Percentiles rank a stretch among this genome's conserved stretches.
These are phyloP conservation scores for Chymomyza amoena DNA, from an alignment of 2,888 invertebrate species.

Conservation along the genomic window DNA sequence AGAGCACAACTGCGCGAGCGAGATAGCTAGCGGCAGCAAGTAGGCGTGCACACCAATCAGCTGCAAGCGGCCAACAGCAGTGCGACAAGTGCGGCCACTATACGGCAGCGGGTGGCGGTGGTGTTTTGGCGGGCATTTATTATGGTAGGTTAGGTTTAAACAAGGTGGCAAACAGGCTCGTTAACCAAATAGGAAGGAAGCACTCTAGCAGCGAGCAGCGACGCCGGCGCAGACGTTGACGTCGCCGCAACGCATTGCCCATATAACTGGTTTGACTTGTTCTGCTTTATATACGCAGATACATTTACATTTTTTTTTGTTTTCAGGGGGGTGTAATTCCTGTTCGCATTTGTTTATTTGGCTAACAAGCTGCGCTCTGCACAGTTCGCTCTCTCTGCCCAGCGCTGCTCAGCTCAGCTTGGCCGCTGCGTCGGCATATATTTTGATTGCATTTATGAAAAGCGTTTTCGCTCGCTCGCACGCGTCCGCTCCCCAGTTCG, in stretches of 20 bases:
- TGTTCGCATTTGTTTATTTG: slow-evolving; percentile 29
- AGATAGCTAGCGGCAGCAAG: slow-evolving; percentile 15
- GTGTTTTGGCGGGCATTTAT: slow-evolving; percentile 44
- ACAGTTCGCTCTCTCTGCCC: slow-evolving; percentile 19
- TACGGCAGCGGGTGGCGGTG: slow-evolving; percentile 19
- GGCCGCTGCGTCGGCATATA: slow-evolving; percentile 51
- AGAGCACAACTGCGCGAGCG: slow-evolving; percentile 4
- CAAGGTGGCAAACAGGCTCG: slow-evolving; percentile 71
- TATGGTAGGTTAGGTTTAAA: slow-evolving; percentile 77
- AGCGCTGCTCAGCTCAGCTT: slow-evolving; percentile 26
- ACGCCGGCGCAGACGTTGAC: slow-evolving; percentile 8
- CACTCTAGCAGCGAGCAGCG: slow-evolving; percentile 18
- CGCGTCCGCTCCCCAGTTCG: slow-evolving; percentile 52
- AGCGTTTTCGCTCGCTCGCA: slow-evolving; percentile 62
- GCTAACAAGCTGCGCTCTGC: slow-evolving; percentile 39
- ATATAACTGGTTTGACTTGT: slow-evolving; percentile 55
- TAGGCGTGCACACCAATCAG: slow-evolving; percentile 3
- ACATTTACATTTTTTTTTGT: slow-evolving; percentile 28
- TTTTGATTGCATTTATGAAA: slow-evolving; percentile 61
- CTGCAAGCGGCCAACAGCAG: background rate
- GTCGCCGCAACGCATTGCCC: slow-evolving; percentile 21
- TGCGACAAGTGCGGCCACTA: slow-evolving; percentile 7
- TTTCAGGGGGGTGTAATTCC: slow-evolving; percentile 45
- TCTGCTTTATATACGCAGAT: slow-evolving; percentile 7
- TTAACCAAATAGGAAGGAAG: slow-evolving; percentile 73